A percentile compares a stretch with the other conserved stretches of the same genome.
phyloP scores from a whole-genome alignment of 2,113 vertebrate genomes.

The Cairina moschata region DNA sequence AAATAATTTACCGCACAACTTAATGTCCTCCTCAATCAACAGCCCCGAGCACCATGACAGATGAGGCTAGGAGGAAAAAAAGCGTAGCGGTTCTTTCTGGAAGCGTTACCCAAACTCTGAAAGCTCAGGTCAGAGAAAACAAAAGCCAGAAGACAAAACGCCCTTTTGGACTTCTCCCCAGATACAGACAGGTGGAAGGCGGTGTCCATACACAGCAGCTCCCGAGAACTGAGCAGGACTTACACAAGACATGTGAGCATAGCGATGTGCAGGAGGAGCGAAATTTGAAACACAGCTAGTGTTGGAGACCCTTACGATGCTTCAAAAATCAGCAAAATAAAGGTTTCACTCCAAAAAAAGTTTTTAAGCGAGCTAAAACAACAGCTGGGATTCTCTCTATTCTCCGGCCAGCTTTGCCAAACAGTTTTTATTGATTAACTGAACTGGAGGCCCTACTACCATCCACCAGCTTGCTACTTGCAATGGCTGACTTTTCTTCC shows the following conservation, averaged over 20 bases:
- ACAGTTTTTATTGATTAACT: neutral
- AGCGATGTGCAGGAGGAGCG: neutral
- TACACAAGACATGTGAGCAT: neutral
- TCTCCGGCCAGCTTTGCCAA: neutral
- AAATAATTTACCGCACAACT: neutral
- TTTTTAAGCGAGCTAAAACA: neutral
- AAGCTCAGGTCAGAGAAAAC: neutral
- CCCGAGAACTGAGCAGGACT: no score
- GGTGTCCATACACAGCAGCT: neutral
- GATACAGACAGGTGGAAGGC: neutral
- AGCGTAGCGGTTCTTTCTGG: neutral
- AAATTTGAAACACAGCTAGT: neutral
- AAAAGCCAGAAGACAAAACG: neutral
- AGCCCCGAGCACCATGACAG: neutral
- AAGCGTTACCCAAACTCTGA: neutral
- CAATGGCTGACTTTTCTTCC: neutral
- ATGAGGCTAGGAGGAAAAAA: neutral
- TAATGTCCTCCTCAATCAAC: neutral
- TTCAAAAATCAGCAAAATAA: neutral
- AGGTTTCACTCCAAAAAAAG: neutral
- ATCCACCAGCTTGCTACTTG: neutral
- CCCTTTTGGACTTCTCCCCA: neutral
- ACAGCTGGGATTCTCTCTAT: neutral
- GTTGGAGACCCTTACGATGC: neutral
- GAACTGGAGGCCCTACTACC: neutral